Conservation (phyloP, 2,113 vertebrate species). For the Pimephales promelas region DNA sequence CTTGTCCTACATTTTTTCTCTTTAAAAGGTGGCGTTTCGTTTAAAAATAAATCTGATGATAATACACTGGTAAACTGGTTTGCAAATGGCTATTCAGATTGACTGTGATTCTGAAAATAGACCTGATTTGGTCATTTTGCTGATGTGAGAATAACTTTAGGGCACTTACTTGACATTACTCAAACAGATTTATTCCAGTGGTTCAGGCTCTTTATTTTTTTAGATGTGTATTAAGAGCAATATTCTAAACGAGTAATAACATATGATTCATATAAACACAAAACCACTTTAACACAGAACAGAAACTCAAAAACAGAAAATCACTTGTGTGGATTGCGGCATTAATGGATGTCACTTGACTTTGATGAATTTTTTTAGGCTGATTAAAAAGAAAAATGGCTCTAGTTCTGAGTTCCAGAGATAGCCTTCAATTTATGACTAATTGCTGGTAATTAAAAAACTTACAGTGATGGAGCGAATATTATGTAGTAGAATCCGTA, state of each 20-base stretch:
- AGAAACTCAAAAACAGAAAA: background rate
- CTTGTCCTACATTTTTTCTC: no score
- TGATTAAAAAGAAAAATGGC: slow-evolving; percentile 65
- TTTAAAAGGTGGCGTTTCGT: no score
- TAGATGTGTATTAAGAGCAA: background rate
- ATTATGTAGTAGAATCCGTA: background rate
- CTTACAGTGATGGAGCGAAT: slow-evolving; percentile 62
- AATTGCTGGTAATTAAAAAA: slow-evolving; percentile 78
- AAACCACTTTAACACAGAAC: background rate
- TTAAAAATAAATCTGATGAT: no score
- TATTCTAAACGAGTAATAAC: background rate
- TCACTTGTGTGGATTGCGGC: background rate
- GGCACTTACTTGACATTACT: background rate
- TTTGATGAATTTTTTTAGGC: slow-evolving; percentile 50
- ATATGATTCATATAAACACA: slow-evolving; percentile 23
- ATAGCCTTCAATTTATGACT: slow-evolving; percentile 75
- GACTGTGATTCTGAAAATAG: background rate
- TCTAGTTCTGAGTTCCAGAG: slow-evolving; percentile 74
- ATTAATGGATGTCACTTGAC: slow-evolving; percentile 70
- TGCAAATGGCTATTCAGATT: no score
- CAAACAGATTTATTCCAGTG: slow-evolving; percentile 1
- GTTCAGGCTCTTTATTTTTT: background rate
- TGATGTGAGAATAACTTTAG: background rate
- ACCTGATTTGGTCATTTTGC: background rate
- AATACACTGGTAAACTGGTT: no score